Evolutionary conservation across 2,888 invertebrate genomes (phyloP), one percentile per base, ranked within the genome.

Genomic region (Zhuqinia jingwanae): DNA sequence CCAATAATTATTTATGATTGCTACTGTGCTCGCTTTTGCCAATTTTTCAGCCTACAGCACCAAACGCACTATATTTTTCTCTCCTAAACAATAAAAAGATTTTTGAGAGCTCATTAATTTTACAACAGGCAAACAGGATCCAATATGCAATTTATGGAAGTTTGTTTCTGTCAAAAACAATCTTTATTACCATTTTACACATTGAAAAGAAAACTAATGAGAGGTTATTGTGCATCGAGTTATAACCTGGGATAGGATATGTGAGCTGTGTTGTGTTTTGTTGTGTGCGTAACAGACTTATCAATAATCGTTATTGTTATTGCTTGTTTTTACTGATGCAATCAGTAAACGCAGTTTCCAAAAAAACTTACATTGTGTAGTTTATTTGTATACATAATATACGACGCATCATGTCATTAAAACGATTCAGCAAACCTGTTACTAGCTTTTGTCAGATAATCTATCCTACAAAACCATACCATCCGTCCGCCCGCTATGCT

Each of bases 81-180:
- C 22, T 45, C 22, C 0, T 8, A 45, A 70, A 13, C 30, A 47
- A 70, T 70, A 70, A 70, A 22, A 70, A 11, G 22, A n/a, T n/a
- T 15, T 42, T 70, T 8, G 25, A 8, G 47, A 70, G 17, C 45
- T 45, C 45, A 70, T 70, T 70, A 70, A 45, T 70, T 70, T 70
- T 70, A 70, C 68, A 70, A 47, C 25, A 70, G 20, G 47, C 8
- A 36, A 8, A 8, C 3, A 13, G 2, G 13, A 47, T 8, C 45
- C 15, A 50, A 45, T 11, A 11, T 65, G 17, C 2, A 70, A 47
- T 3, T 65, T 10, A 17, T 47, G 68, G 45, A 70, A 47, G 68
- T 47, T 20, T 10, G 11, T 2, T 45, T 17, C 15, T 63, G 36
- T 68, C 68, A 22, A 68, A 45, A 17, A 68, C 45, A 68, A 45